phyloP scores from a whole-genome alignment of 2,113 vertebrate species.

The Laticauda laticaudata region DNA sequence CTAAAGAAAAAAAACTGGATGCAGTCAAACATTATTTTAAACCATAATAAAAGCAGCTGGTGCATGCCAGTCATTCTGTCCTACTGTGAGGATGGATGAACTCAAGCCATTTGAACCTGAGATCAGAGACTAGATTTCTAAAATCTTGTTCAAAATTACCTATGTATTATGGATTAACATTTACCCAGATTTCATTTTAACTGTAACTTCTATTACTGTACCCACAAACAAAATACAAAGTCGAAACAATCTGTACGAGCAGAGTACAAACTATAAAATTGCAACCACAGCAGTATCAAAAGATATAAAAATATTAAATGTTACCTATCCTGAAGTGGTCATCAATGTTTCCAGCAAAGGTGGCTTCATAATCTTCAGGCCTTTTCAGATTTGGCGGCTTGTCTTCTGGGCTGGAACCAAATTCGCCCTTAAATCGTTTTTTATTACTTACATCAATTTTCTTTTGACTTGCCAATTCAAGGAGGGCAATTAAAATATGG shows the following conservation, averaged over 20 bases:
- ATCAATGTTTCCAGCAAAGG: constrained; percentile 93
- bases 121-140: not conserved
- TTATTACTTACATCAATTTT: constrained; percentile 92
- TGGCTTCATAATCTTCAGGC: constrained; percentile 89
- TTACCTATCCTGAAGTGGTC: constrained; percentile 97
- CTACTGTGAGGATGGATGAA: not conserved
- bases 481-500: constrained; percentile 82
- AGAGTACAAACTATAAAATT: not conserved
- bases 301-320: not conserved
- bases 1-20: too few relatives aligned
- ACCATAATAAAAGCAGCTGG: not conserved
- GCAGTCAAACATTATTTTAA: not conserved
- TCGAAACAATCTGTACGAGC: not conserved
- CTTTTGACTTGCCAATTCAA: constrained; percentile 79
- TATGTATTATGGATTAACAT: not conserved
- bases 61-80: not conserved
- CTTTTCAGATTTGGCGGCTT: constrained; percentile 81
- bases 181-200: not conserved
- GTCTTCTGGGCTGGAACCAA: constrained; percentile 79
- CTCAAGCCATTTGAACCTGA: not conserved
- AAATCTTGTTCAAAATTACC: not conserved
- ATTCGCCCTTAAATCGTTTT: constrained; percentile 92
- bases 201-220: not conserved
- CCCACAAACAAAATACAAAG: not conserved
- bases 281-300: not conserved